Percentiles rank a stretch among this genome's conserved stretches.
phyloP scores from a whole-genome alignment of 2,113 vertebrate species.

The Pangasianodon gigas region DNA sequence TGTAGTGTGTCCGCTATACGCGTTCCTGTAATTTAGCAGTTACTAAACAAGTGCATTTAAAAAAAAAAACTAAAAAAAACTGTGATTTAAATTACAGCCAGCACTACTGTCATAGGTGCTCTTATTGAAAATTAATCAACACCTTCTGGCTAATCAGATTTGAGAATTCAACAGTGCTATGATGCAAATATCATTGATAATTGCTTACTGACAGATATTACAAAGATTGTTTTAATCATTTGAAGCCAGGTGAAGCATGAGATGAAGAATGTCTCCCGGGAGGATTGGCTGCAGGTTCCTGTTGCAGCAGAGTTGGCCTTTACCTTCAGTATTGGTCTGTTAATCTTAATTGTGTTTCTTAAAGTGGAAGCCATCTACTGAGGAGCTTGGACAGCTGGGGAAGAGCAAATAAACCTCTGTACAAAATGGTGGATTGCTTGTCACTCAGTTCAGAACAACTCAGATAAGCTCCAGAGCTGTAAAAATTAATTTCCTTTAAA shows the following conservation, averaged over 20 bases:
- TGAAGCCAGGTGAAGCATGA: not conserved
- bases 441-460: not conserved
- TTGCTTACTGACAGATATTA: not conserved
- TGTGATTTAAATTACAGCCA: not conserved
- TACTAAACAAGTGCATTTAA: not conserved
- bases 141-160: not conserved
- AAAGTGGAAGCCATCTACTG: not conserved
- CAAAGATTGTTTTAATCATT: not conserved
- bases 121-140: not conserved
- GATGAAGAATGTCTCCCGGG: not conserved
- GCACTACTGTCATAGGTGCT: not conserved
- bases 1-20: not conserved
- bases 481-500: not conserved
- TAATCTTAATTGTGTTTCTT: constrained; percentile 29
- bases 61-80: too few relatives aligned
- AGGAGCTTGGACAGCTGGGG: not conserved
- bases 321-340: constrained; percentile 19
- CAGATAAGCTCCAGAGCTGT: not conserved
- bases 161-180: not conserved
- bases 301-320: not conserved
- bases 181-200: not conserved
- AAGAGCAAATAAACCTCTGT: not conserved
- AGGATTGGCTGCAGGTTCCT: constrained; percentile 3
- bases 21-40: not conserved
- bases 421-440: not conserved